Conservation (phyloP, 2,888 invertebrate species). For the Lasioglossum zephyrum region DNA sequence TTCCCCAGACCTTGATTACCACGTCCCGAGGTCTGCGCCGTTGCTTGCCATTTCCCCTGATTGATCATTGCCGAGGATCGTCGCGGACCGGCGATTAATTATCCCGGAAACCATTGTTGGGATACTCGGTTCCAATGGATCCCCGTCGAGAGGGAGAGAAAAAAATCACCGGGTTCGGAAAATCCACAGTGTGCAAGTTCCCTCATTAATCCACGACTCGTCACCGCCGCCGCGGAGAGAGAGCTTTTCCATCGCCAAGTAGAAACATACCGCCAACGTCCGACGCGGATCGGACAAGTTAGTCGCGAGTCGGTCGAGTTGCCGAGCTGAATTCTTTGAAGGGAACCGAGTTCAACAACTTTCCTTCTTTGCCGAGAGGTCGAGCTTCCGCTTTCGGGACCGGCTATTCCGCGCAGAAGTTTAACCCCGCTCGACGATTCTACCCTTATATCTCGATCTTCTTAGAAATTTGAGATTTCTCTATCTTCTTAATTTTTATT, state of each 20-base stretch:
- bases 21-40: neutral
- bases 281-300: constrained; percentile 18
- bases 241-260: constrained; percentile 20
- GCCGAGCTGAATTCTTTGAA: neutral
- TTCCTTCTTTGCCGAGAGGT: neutral
- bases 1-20: neutral
- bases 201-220: constrained; percentile 3
- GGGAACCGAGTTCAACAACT: constrained; percentile 15
- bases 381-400: constrained; percentile 11
- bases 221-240: neutral
- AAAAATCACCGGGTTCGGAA: constrained; percentile 1
- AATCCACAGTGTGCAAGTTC: constrained; percentile 12
- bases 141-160: neutral
- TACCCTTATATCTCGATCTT: neutral
- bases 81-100: constrained; percentile 3
- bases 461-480: neutral
- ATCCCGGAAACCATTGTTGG: constrained; percentile 4
- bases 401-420: constrained; percentile 20
- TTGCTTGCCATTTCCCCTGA: neutral
- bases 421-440: constrained; percentile 12
- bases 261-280: neutral
- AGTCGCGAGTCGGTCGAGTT: constrained; percentile 8
- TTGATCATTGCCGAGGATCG: constrained; percentile 5
- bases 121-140: neutral
- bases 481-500: neutral